A percentile compares a stretch with the other conserved stretches of the same genome.
Evolutionary conservation across 2,797 vertebrate genomes (phyloP).

Genomic region (Bufotes viridis): DNA sequence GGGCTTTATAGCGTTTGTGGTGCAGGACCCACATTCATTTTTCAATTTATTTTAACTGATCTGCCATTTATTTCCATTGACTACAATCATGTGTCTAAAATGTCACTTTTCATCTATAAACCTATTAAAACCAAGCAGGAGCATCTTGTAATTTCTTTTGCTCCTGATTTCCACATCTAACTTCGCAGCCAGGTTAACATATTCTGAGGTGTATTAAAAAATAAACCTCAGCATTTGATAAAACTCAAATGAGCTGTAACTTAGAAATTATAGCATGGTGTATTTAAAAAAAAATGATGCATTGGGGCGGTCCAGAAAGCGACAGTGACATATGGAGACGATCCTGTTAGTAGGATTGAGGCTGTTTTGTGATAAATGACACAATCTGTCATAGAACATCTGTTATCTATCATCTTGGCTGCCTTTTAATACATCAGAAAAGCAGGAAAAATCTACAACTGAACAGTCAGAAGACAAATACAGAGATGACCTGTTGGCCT

Average conservation of each 20-base stretch:
- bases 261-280: slow-evolving; percentile 69
- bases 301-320: slow-evolving; percentile 69
- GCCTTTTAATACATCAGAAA: slow-evolving; percentile 60
- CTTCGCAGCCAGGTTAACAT: slow-evolving; percentile 65
- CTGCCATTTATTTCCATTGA: slow-evolving; percentile 22
- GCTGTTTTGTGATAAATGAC: slow-evolving; percentile 80
- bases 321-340: slow-evolving; percentile 80
- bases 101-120: slow-evolving; percentile 48
- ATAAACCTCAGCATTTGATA: slow-evolving; percentile 66
- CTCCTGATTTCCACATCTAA: slow-evolving; percentile 57
- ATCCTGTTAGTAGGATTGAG: slow-evolving; percentile 73
- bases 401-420: slow-evolving; percentile 78
- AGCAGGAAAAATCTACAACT: slow-evolving; percentile 42
- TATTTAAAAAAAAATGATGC: slow-evolving; percentile 78
- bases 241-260: slow-evolving; percentile 68
- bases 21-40: neutral
- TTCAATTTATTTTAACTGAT: slow-evolving; percentile 45
- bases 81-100: slow-evolving; percentile 33
- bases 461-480: slow-evolving; percentile 39
- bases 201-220: slow-evolving; percentile 60
- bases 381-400: slow-evolving; percentile 74
- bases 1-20: slow-evolving; percentile 4
- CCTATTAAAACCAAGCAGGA: slow-evolving; percentile 2
- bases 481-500: slow-evolving; percentile 42
- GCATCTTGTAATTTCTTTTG: slow-evolving; percentile 12